Base-by-base conservation (phyloP, 2,888 invertebrate genomes). In the Ptychoptera contaminata region DNA sequence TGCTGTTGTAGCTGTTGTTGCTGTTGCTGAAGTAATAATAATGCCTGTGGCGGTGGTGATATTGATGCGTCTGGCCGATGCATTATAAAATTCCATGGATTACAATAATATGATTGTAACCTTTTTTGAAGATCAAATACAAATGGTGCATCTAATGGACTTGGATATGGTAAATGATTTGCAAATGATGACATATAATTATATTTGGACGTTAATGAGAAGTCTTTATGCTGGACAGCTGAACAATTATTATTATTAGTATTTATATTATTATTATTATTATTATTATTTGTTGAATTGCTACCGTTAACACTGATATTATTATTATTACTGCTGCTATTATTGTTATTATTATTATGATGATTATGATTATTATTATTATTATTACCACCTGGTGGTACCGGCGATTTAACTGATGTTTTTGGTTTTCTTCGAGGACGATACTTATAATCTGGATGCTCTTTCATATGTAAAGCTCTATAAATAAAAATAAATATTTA, bases 401-500 rank as follows among this genome's bases (percentile, higher is more conserved):
- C 57, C 2, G 67, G 65, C 1, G 66, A 62, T 55, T 87, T 87
- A 50, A 84, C 74, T 11, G 86, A 69, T 0, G 86, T 82, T 62
- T 88, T 88, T 5, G 88, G 88, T 65, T 90, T 88, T 57, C 88
- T 71, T 44, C 88, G 72, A 10, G 88, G 88, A 38, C 88, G 74
- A 69, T 88, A 90, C 67, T 90, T 90, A 73, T 90, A 90, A 68
- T 90, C 88, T 7, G 88, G 90, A 57, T 88, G 88, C 60, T 90
- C 88, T 67, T 87, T 88, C 88, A 90, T 90, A 72, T 90, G 88
- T 10, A 90, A 72, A 34, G 88, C 87, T 63, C 88, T 90, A 75
- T 23, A 58, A 62, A 52, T 50, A 48, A 49, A 11, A 11, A 10
- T 2, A 37, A n/a, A n/a, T n/a, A n/a, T n/a, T n/a, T n/a, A n/a